Evolutionary conservation across 2,888 invertebrate genomes (phyloP), one percentile per base, ranked within the genome.

Genomic region (Anagyrus pseudococci): DNA sequence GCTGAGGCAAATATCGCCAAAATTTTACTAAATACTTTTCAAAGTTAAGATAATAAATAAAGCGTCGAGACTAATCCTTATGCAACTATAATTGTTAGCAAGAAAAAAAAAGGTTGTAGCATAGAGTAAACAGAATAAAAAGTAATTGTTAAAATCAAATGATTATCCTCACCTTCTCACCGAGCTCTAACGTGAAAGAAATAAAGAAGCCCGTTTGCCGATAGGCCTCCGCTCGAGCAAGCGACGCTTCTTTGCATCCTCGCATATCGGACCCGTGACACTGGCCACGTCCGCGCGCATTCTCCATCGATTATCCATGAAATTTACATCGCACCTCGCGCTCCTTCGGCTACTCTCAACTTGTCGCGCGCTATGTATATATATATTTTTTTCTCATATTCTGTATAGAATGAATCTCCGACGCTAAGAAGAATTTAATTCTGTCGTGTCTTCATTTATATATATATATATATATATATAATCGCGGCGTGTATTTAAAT

Each of bases 371-470:
- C 50, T 59, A 56, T 58, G 33, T n/a, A n/a, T n/a, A 4, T 37
- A 13, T 37, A 37, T 13, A 37, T 37, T 2, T 37, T 37, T 2
- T 13, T 37, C 15, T 37, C 8, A 47, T 50, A 60, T 64, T 60
- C 53, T 64, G 53, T 60, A 57, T 61, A 61, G 58, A 64, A 61
- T 61, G 49, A 46, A 44, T 58, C 55, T 55, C 61, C 58, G 44
- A 33, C 55, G 54, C 50, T 53, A 65, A 54, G 61, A 58, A 65
- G 61, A 58, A 33, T 58, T 37, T 65, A 43, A 63, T 54, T 55
- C 33, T 55, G 58, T 57, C 54, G 33, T 52, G 52, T 56, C 29
- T n/a, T n/a, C n/a, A n/a, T n/a, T n/a, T n/a, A n/a, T n/a, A n/a
- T n/a, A n/a, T n/a, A n/a, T n/a, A n/a, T n/a, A n/a, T n/a, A n/a